Conservation (phyloP, 2,797 vertebrate genomes). For the Cirrhinus mrigala region DNA sequence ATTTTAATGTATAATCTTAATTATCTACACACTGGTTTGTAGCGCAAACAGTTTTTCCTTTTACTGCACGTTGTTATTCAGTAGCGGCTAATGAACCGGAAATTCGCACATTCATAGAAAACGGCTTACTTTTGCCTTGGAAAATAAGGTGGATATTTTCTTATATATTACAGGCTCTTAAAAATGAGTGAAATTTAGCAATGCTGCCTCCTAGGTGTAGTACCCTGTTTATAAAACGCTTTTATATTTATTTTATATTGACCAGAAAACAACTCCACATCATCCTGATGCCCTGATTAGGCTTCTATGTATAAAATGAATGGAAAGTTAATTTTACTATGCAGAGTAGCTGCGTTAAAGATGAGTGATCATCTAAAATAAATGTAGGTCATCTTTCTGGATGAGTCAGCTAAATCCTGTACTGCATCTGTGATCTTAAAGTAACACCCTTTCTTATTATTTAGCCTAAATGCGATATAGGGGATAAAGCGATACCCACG, state of each 20-base stretch:
- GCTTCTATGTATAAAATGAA: neutral
- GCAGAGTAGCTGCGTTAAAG: neutral
- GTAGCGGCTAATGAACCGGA: too few relatives aligned
- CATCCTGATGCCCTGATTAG: neutral
- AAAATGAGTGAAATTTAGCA: neutral
- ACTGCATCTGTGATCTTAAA: neutral
- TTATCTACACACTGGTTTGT: too few relatives aligned
- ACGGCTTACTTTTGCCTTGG: too few relatives aligned
- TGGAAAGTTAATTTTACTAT: neutral
- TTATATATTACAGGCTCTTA: neutral
- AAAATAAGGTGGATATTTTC: neutral
- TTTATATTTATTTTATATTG: neutral
- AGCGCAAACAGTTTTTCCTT: too few relatives aligned
- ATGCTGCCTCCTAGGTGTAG: constrained; percentile 39
- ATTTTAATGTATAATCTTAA: too few relatives aligned
- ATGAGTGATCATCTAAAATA: neutral
- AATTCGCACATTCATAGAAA: too few relatives aligned
- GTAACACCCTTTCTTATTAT: neutral
- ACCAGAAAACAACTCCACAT: neutral
- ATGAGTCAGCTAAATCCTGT: neutral
- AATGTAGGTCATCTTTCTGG: neutral
- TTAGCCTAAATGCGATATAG: neutral
- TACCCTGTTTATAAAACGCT: neutral
- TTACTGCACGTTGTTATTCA: too few relatives aligned
- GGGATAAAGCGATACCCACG: neutral